phyloP scores from a whole-genome alignment of 2,888 invertebrate species.

The Tinea pellionella region DNA sequence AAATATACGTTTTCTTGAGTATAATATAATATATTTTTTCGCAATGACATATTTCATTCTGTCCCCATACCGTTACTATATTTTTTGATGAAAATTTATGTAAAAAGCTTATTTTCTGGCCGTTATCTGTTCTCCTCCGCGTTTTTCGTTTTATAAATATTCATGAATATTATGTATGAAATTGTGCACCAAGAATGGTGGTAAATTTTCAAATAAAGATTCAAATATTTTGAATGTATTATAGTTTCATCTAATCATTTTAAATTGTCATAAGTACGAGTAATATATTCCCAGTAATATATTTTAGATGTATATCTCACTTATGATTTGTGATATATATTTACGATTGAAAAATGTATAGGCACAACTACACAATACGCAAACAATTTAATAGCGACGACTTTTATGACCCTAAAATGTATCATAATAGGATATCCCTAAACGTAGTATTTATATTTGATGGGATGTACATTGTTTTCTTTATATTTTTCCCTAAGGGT shows the following conservation, averaged over 20 bases:
- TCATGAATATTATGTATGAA: background rate
- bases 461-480: background rate
- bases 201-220: too few relatives aligned
- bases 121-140: background rate
- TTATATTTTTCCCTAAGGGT: background rate
- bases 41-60: constrained; percentile 9
- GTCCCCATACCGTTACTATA: constrained; percentile 1
- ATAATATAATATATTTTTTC: constrained; percentile 1
- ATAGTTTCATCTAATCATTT: too few relatives aligned
- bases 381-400: background rate
- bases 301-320: too few relatives aligned
- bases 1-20: constrained; percentile 5
- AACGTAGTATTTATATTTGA: background rate
- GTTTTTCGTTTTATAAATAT: background rate
- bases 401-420: background rate
- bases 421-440: background rate
- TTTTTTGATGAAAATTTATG: constrained; percentile 30
- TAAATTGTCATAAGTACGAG: too few relatives aligned
- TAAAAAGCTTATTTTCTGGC: constrained; percentile 28
- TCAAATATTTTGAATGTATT: too few relatives aligned
- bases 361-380: too few relatives aligned
- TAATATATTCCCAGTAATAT: too few relatives aligned
- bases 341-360: too few relatives aligned
- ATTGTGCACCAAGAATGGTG: background rate
- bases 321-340: too few relatives aligned